Evolutionary conservation across 2,113 vertebrate species (phyloP).

Genomic region (Podarcis muralis): DNA sequence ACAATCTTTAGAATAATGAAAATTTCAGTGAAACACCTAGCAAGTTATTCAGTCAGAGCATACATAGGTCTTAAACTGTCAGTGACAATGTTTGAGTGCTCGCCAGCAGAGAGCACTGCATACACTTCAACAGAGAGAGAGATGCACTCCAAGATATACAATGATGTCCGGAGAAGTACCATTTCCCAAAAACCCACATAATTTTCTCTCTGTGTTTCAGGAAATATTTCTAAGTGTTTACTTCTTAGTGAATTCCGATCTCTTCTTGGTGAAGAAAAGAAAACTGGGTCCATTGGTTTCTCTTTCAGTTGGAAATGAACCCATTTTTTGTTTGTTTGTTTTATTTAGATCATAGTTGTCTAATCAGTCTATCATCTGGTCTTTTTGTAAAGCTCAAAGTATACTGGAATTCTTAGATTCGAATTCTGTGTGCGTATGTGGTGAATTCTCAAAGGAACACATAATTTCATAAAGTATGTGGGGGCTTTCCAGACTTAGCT

Average conservation of each 20-base stretch:
- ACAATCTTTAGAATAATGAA: not conserved
- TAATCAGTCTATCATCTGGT: not conserved
- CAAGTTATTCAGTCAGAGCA: not conserved
- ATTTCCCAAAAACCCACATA: not conserved
- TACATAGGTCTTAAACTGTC: not conserved
- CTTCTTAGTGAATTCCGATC: not conserved
- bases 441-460: not conserved
- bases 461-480: not conserved
- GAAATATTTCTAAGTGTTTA: not conserved
- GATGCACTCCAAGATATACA: not conserved
- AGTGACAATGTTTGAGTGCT: not conserved
- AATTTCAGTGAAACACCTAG: not conserved
- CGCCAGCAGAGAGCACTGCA: conserved; percentile 67
- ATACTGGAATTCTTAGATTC: not conserved
- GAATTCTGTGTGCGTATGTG: not conserved
- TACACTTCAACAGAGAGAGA: conserved; percentile 9
- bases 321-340: not conserved
- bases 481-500: not conserved
- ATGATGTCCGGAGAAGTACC: not conserved
- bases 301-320: conserved; percentile 1
- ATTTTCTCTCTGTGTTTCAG: not conserved
- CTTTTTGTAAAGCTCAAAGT: not conserved
- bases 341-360: not conserved
- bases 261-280: not conserved
- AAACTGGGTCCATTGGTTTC: not conserved